A percentile compares a stretch with the other conserved stretches of the same genome.
Conservation (phyloP, 2,888 invertebrate genomes). For the Rhamnusium bicolor region DNA sequence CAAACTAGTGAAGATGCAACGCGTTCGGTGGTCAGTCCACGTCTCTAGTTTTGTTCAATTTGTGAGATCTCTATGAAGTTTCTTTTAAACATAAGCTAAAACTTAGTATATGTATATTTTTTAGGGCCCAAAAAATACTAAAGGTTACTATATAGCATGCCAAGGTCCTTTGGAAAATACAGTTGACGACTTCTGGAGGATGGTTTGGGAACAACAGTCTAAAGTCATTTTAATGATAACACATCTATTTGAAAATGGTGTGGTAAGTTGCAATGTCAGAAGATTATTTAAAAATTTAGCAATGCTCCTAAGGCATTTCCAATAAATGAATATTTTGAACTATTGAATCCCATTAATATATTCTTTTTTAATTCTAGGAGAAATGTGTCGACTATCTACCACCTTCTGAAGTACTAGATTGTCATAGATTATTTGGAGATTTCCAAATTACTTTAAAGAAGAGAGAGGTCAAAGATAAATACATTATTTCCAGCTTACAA, state of each 20-base stretch:
- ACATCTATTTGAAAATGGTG: slow-evolving; percentile 90
- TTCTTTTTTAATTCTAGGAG: slow-evolving; percentile 76
- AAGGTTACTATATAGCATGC: slow-evolving; percentile 91
- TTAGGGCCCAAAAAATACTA: slow-evolving; percentile 89
- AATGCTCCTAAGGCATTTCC: no score
- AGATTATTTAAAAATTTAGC: not conserved
- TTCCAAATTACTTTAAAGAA: slow-evolving; percentile 91
- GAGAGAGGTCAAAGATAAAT: slow-evolving; percentile 92
- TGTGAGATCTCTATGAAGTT: no score
- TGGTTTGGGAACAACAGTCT: slow-evolving; percentile 96
- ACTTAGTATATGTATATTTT: slow-evolving; percentile 5
- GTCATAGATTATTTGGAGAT: slow-evolving; percentile 89
- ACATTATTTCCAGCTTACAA: slow-evolving; percentile 89
- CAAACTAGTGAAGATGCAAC: no score
- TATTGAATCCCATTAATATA: no score
- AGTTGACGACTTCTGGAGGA: slow-evolving; percentile 93
- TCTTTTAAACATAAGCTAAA: not conserved
- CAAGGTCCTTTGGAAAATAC: slow-evolving; percentile 92
- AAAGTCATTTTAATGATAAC: slow-evolving; percentile 93
- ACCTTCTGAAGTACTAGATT: slow-evolving; percentile 92
- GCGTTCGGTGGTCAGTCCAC: no score
- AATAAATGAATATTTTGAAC: no score
- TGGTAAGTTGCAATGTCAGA: slow-evolving; percentile 74
- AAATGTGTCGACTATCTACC: slow-evolving; percentile 94
- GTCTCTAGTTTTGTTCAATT: no score